A percentile compares a stretch with the other conserved stretches of the same genome.
These are phyloP conservation scores for Podabrus alpinus DNA, from an alignment of 2,888 invertebrate species.

Conservation along the genomic window DNA sequence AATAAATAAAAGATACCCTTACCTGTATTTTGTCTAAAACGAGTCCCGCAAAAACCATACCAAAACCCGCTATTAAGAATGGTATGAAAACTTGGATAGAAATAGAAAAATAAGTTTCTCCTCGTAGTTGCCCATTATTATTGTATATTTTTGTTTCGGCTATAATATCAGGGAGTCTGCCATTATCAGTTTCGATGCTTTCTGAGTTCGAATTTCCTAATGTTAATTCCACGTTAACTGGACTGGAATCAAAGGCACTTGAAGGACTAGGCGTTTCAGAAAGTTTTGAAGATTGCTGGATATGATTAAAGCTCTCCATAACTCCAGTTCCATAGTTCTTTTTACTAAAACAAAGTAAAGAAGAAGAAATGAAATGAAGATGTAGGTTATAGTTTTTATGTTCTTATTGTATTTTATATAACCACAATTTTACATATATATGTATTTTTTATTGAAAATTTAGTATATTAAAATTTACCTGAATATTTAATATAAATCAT, in stretches of 20 bases:
- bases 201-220: constrained; percentile 40
- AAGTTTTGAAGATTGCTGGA: constrained; percentile 44
- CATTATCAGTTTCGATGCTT: constrained; percentile 53
- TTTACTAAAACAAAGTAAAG: constrained; percentile 43
- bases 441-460: background rate
- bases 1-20: constrained; percentile 14
- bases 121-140: constrained; percentile 44
- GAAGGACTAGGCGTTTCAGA: constrained; percentile 46
- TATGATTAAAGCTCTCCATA: constrained; percentile 54
- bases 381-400: background rate
- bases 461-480: constrained; percentile 6
- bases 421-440: background rate
- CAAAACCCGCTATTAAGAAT: constrained; percentile 75
- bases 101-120: constrained; percentile 65
- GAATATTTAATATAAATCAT: constrained; percentile 11
- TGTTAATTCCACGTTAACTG: constrained; percentile 49
- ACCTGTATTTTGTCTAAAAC: constrained; percentile 75
- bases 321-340: constrained; percentile 54
- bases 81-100: constrained; percentile 72
- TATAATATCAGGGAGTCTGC: constrained; percentile 61
- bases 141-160: constrained; percentile 58
- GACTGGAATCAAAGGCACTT: constrained; percentile 49
- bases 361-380: background rate
- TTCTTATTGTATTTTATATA: background rate
- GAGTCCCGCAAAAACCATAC: constrained; percentile 78